Conservation (phyloP, 2,113 vertebrate genomes). For the Castor canadensis region DNA sequence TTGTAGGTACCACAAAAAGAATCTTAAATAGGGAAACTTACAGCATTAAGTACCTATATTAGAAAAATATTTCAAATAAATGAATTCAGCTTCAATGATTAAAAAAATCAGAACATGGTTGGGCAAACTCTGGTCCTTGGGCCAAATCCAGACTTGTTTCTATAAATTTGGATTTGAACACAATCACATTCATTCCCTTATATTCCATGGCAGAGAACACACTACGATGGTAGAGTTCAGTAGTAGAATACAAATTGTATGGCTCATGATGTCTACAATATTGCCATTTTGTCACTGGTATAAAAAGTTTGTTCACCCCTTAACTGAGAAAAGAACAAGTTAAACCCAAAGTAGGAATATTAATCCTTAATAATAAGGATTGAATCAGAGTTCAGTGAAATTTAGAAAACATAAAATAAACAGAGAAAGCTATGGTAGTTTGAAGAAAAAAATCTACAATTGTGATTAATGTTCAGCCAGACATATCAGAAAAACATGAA, state of each 20-base stretch:
- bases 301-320: background rate
- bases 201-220: background rate
- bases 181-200: background rate
- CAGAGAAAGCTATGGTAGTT: background rate
- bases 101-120: background rate
- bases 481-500: background rate
- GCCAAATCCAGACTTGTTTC: background rate
- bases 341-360: background rate
- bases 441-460: background rate
- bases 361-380: background rate
- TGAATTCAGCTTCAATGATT: background rate
- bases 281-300: background rate
- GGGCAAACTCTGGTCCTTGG: background rate
- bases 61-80: background rate
- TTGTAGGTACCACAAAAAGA: background rate
- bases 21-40: background rate
- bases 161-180: background rate
- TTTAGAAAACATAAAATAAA: conserved; percentile 27
- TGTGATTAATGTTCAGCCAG: background rate
- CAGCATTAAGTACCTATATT: background rate
- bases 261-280: background rate
- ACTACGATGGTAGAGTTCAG: background rate
- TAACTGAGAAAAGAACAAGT: background rate
- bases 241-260: background rate
- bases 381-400: background rate